Percentiles rank a stretch among this genome's conserved stretches.
phyloP scores from a whole-genome alignment of 37 sponge, comb jelly and placozoan genomes.

The Diacarnus erythraeanus region DNA sequence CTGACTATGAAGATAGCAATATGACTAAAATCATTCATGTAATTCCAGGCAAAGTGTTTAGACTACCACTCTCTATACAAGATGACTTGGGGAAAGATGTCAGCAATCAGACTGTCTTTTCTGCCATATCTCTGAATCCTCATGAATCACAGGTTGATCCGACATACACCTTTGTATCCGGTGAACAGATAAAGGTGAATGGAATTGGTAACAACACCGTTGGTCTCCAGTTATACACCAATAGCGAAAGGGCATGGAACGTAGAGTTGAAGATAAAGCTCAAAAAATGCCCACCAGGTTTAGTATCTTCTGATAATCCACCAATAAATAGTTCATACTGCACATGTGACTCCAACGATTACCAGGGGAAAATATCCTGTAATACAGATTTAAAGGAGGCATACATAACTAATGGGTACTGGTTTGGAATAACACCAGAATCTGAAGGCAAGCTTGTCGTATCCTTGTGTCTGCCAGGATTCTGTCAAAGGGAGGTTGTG shows the following conservation, averaged over 20 bases:
- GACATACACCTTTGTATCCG: neutral
- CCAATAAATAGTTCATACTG: neutral
- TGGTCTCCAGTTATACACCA: neutral
- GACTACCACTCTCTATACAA: neutral
- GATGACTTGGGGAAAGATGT: conserved; percentile 4
- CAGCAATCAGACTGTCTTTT: neutral
- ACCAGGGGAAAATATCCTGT: neutral
- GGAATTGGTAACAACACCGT: neutral
- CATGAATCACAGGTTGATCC: neutral
- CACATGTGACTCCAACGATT: neutral
- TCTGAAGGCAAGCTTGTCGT: neutral
- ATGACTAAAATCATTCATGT: neutral
- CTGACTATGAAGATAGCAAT: neutral
- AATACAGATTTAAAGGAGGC: neutral
- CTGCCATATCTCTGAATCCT: too few species aligned
- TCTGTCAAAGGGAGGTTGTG: neutral
- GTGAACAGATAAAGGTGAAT: neutral
- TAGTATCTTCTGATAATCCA: neutral
- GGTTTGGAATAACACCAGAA: conserved; percentile 27
- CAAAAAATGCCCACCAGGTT: conserved; percentile 16
- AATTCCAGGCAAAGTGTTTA: conserved; percentile 42
- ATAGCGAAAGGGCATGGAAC: conserved; percentile 6
- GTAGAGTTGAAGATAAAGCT: neutral
- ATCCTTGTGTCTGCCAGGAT: conserved; percentile 1
- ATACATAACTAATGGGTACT: neutral